Evolutionary conservation across 1,140 invertebrate genomes (phyloP).

Genomic region (Cyrtorhinus lividipennis): DNA sequence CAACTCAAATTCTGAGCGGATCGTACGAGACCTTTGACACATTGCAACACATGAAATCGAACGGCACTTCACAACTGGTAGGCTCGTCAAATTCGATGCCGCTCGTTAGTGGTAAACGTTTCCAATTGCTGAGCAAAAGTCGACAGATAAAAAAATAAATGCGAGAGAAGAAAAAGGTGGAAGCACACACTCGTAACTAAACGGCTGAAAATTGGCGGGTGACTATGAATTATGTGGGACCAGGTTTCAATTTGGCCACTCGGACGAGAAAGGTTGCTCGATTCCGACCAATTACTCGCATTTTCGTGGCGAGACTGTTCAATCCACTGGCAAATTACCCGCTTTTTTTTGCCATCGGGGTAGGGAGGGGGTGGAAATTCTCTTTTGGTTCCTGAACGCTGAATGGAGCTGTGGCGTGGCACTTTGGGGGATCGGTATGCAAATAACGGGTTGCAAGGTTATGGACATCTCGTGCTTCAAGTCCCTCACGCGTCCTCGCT

Average conservation of each 20-base stretch:
- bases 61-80: no score
- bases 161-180: neutral
- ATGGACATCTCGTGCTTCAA: neutral
- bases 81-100: no score
- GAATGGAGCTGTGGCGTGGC: neutral
- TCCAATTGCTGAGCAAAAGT: no score
- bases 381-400: neutral
- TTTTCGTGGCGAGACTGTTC: neutral
- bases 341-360: neutral
- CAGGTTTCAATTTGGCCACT: neutral
- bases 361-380: neutral
- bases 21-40: no score
- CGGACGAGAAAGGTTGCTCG: neutral
- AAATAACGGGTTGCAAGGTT: neutral
- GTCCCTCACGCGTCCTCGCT: neutral
- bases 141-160: no score
- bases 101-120: no score
- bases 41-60: no score
- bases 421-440: neutral
- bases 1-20: no score
- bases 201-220: neutral
- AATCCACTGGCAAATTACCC: neutral
- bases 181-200: neutral
- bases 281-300: neutral
- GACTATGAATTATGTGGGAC: neutral